These are phyloP conservation scores for Oikopleura dioica DNA, from an alignment of 23 tunicate genomes.

Conservation along the genomic window DNA sequence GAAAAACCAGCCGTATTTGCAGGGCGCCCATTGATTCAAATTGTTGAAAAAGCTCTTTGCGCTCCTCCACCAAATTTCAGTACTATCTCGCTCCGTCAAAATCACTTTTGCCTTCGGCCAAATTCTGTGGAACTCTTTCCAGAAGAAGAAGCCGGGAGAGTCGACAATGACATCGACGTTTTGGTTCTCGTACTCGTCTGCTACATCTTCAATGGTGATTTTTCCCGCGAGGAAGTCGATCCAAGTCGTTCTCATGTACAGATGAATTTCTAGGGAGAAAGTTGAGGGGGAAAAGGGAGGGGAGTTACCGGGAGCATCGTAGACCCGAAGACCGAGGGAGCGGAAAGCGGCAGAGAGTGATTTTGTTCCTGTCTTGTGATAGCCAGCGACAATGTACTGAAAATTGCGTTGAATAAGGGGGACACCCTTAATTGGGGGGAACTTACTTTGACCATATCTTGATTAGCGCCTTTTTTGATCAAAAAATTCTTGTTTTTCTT, in stretches of 20 bases:
- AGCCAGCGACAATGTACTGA: conserved; percentile 24
- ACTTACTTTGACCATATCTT: no score
- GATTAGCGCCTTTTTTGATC: no score
- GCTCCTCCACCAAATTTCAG: conserved; percentile 6
- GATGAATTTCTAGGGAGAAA: conserved; percentile 23
- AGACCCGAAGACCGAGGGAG: conserved; percentile 18
- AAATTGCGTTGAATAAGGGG: no score
- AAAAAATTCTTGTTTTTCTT: no score
- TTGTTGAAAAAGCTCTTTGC: neutral
- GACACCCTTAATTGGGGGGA: no score
- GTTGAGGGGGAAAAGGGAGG: no score
- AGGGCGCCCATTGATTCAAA: neutral
- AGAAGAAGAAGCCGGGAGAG: conserved; percentile 18
- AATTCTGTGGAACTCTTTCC: conserved; percentile 17
- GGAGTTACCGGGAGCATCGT: conserved; percentile 15
- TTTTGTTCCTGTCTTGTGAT: conserved; percentile 26
- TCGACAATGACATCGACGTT: conserved; percentile 21
- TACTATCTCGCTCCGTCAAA: neutral
- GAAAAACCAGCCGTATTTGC: conserved; percentile 9
- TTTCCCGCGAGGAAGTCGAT: conserved; percentile 8
- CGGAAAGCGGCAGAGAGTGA: conserved; percentile 18
- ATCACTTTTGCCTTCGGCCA: conserved; percentile 22
- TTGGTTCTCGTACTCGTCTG: conserved; percentile 14
- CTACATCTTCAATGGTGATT: conserved; percentile 15
- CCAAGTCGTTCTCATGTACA: conserved; percentile 18